Conservation (phyloP, 2,113 vertebrate species). For the Turnix velox region DNA sequence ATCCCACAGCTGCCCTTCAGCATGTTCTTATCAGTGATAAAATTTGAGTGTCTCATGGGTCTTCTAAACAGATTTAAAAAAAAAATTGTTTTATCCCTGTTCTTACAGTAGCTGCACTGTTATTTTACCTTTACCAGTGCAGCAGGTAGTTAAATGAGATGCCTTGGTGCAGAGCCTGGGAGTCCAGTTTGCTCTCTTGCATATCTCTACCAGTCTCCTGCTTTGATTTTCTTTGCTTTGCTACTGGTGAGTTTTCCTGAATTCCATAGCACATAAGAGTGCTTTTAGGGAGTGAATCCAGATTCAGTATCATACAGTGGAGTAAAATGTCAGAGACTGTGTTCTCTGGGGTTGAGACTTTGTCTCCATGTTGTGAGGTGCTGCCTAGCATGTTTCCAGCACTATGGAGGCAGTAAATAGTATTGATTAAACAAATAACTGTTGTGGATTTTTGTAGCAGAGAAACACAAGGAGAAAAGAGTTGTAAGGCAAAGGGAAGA, state of each 20-base stretch:
- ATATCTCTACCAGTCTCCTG: neutral
- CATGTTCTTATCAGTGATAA: neutral
- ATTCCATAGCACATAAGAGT: fast-evolving
- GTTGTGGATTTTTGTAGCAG: neutral
- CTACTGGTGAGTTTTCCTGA: neutral
- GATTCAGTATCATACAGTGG: fast-evolving
- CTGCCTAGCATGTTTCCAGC: neutral
- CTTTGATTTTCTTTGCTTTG: neutral
- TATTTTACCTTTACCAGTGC: fast-evolving
- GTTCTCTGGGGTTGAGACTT: neutral
- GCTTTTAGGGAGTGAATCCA: neutral
- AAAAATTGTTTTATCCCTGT: neutral
- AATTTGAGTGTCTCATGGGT: fast-evolving
- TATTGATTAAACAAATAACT: neutral
- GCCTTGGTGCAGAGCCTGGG: fast-evolving
- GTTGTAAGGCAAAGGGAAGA: neutral
- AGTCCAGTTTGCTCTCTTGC: neutral
- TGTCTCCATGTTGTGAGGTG: neutral
- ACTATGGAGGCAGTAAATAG: neutral
- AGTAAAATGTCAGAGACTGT: neutral
- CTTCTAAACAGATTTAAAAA: neutral
- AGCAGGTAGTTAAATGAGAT: neutral
- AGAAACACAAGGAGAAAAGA: neutral
- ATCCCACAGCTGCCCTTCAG: neutral
- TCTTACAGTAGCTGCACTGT: neutral